These are phyloP conservation scores for Samia ricini DNA, from an alignment of 1,140 invertebrate genomes.

Conservation along the genomic window DNA sequence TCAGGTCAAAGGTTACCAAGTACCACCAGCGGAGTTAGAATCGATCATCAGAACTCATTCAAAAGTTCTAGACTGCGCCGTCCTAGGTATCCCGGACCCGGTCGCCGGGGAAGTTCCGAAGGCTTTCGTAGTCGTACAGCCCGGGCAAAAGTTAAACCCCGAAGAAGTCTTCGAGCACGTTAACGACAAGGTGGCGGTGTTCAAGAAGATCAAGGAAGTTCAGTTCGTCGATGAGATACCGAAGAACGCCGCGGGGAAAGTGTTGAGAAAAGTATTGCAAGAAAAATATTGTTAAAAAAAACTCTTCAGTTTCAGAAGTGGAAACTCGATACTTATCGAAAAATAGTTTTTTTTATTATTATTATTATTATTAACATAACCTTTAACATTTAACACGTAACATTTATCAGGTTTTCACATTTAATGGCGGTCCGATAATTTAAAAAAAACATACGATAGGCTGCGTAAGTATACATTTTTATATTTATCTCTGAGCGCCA, in stretches of 20 bases:
- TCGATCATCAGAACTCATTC: conserved; percentile 86
- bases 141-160: conserved; percentile 47
- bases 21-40: conserved; percentile 93
- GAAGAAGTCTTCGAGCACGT: conserved; percentile 79
- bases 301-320: no score
- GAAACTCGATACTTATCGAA: no score
- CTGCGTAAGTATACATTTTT: no score
- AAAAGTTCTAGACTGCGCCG: conserved; percentile 87
- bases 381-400: no score
- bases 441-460: no score
- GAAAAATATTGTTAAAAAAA: conserved; percentile 60
- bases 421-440: no score
- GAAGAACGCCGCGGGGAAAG: conserved; percentile 87
- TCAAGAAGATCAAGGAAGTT: conserved; percentile 84
- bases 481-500: no score
- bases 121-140: conserved; percentile 81
- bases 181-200: conserved; percentile 81
- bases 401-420: no score
- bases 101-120: conserved; percentile 87
- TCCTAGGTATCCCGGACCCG: conserved; percentile 88
- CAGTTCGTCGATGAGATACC: conserved; percentile 84
- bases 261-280: conserved; percentile 81
- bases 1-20: conserved; percentile 84
- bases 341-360: no score
- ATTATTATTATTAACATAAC: no score